Conservation (phyloP, 2,113 vertebrate genomes). For the Peromyscus polionotus region DNA sequence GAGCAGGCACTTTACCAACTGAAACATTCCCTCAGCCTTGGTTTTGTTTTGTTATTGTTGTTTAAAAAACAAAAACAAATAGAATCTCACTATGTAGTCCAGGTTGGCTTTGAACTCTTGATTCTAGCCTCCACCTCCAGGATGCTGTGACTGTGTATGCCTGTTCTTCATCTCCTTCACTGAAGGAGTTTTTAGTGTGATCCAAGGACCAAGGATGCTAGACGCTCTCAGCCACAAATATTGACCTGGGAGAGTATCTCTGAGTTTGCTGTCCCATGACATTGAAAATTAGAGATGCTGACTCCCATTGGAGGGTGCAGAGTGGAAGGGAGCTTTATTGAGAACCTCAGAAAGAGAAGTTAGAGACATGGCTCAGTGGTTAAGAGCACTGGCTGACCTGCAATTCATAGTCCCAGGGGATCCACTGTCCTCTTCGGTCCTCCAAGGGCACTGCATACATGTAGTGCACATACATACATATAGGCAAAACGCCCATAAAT, state of each 20-base stretch:
- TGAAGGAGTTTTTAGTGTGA: background rate
- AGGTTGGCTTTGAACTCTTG: background rate
- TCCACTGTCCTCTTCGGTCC: background rate
- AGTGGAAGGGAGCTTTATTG: background rate
- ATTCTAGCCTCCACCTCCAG: background rate
- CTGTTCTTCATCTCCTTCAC: background rate
- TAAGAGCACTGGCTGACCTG: background rate
- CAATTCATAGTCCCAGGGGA: background rate
- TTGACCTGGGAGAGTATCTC: background rate
- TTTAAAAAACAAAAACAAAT: background rate
- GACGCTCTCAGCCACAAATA: background rate
- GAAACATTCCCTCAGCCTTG: background rate
- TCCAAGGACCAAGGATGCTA: background rate
- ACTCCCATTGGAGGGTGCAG: background rate
- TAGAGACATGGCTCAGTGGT: background rate
- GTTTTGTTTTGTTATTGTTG: background rate
- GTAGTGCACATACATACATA: background rate
- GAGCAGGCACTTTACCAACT: background rate
- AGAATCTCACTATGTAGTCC: background rate
- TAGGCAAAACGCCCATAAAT: background rate
- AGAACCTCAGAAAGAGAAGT: background rate
- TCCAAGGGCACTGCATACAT: background rate
- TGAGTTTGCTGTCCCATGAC: background rate
- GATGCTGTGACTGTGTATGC: background rate
- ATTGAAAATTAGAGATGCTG: background rate